Base-by-base conservation (phyloP, 2,797 vertebrate species). In the Crossoptilon crossoptilon region DNA sequence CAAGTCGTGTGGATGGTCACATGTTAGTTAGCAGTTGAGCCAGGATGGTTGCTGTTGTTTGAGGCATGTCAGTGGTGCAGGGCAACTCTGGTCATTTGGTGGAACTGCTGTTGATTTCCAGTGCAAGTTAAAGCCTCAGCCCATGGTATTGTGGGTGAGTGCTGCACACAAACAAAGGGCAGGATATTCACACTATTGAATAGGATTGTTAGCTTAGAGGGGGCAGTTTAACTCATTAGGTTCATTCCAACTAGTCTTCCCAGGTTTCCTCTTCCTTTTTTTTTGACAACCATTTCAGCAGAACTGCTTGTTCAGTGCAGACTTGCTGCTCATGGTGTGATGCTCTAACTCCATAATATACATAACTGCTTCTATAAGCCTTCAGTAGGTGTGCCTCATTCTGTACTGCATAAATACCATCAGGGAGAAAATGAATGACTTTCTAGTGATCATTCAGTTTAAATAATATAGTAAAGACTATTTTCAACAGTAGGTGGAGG, bases 381-480 rank as follows among this genome's bases (percentile, higher is more conserved):
- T 66, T 66, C 63, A 63, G 22, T 82, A 43, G 31, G n/a, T 91
- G 3, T 22, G 51, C 55, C 24, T 70, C 29, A 24, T 21, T 70
- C 24, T 37, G 80, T 29, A 46, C 31, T 90, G 55, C n/a, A 75
- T 43, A 78, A 92, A 35, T 72, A 43, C 23, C 5, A 14, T 69
- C 23, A 53, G 70, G 59, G 63, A 66, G 78, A 75, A 90, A 90
- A 74, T 53, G 14, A 18, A 79, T 59, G 46, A 86, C 62, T 88
- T 78, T 91, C 33, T 81, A 31, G 48, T 26, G 77, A 88, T 51
- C 29, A 11, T 90, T 87, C 59, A 58, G 43, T 87, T 90, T 92
- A 81, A 88, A 58, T 62, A 71, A 14, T 64, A 53, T 91, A 68
- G 68, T 91, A 86, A 84, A 89, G 74, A 84, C 87, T 53, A 56